Evolutionary conservation across 23 tunicate genomes (phyloP).

Genomic region (Ascidia mentula): DNA sequence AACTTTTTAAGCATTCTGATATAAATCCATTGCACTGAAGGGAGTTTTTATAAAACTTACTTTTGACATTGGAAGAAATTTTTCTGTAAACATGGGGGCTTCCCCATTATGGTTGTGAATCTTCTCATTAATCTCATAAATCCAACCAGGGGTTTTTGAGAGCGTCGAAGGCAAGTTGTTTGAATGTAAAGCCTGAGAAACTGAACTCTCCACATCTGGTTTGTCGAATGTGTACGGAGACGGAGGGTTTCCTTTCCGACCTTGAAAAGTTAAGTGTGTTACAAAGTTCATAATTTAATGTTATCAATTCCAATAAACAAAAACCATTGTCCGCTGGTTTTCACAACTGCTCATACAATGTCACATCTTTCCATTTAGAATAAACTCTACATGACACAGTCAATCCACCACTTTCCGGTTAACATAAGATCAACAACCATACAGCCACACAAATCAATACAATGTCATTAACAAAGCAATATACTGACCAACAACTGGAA

Average conservation of each 20-base stretch:
- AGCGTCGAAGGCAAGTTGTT: not conserved
- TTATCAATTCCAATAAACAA: not conserved
- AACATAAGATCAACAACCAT: too few relatives aligned
- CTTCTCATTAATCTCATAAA: slow-evolving; percentile 58
- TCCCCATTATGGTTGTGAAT: slow-evolving; percentile 75
- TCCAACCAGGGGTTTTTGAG: slow-evolving; percentile 58
- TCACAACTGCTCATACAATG: not conserved
- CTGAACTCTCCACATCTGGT: slow-evolving; percentile 44
- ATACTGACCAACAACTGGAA: slow-evolving; percentile 31
- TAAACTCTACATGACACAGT: too few relatives aligned
- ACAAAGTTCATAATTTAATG: not conserved
- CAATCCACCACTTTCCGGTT: too few relatives aligned
- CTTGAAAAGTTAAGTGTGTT: slow-evolving; percentile 14
- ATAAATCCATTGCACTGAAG: too few relatives aligned
- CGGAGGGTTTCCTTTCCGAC: slow-evolving; percentile 62
- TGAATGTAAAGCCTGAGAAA: slow-evolving; percentile 21
- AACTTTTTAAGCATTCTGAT: too few relatives aligned
- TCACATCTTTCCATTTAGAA: not conserved
- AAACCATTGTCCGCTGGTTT: too few relatives aligned
- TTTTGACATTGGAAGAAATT: slow-evolving; percentile 58
- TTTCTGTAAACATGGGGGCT: slow-evolving; percentile 80
- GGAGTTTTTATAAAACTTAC: too few relatives aligned
- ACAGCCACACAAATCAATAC: too few relatives aligned
- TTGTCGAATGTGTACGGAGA: slow-evolving; percentile 76
- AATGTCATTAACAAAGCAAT: too few relatives aligned